Conservation (phyloP, 1,140 invertebrate genomes). For the Rhizoglyphus robini region DNA sequence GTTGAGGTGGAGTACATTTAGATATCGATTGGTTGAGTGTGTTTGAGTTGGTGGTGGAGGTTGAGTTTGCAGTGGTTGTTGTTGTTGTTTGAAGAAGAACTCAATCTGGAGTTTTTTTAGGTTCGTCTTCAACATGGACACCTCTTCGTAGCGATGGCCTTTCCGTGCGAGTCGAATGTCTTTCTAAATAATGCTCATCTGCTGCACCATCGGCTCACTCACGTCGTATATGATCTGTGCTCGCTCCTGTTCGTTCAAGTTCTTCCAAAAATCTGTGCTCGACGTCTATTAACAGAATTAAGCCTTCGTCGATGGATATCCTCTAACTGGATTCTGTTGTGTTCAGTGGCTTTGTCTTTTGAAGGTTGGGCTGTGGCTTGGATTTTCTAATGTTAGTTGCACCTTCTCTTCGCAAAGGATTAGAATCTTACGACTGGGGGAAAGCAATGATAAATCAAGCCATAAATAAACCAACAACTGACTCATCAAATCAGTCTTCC, state of each 20-base stretch:
- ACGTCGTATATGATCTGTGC: constrained; percentile 19
- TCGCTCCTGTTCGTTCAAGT: constrained; percentile 7
- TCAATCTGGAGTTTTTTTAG: constrained; percentile 69
- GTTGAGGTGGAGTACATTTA: too few relatives aligned
- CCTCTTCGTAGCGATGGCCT: constrained; percentile 42
- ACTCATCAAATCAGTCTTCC: constrained; percentile 63
- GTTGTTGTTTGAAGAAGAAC: constrained; percentile 40
- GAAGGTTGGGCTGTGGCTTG: constrained; percentile 42
- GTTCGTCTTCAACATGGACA: constrained; percentile 69
- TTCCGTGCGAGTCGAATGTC: constrained; percentile 81
- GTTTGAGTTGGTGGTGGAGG: neutral
- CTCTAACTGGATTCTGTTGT: neutral
- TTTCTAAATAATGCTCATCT: constrained; percentile 79
- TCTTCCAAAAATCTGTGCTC: neutral
- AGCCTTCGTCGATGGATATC: constrained; percentile 9
- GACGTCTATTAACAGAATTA: neutral
- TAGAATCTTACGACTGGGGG: neutral
- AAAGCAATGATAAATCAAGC: neutral
- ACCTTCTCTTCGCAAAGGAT: neutral
- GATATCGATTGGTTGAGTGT: too few relatives aligned
- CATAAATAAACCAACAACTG: constrained; percentile 24
- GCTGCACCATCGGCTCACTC: constrained; percentile 73
- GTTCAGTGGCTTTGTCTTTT: constrained; percentile 43
- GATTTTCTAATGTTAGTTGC: constrained; percentile 38
- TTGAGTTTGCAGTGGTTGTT: neutral